Conservation (phyloP, 2,113 vertebrate genomes). For the Neolamprologus fasciatus region DNA sequence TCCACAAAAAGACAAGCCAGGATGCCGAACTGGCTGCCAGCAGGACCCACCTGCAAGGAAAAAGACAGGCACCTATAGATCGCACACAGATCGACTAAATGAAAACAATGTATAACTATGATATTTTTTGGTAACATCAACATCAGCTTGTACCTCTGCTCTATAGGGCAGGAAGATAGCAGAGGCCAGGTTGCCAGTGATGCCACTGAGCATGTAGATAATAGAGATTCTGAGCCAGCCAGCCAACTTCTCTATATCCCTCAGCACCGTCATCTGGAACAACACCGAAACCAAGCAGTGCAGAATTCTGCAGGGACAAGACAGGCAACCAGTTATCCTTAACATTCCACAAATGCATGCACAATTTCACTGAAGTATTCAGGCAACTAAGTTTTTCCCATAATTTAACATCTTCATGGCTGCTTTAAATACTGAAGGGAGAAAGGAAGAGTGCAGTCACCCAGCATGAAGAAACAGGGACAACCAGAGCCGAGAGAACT, state of each 20-base stretch:
- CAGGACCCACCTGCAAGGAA: slow-evolving; percentile 87
- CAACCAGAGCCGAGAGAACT: slow-evolving; percentile 97
- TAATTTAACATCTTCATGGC: background rate
- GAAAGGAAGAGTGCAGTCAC: slow-evolving; percentile 52
- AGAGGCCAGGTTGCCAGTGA: slow-evolving; percentile 94
- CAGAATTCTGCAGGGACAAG: slow-evolving; percentile 78
- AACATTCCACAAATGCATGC: background rate
- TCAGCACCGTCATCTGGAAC: slow-evolving; percentile 96
- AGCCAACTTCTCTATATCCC: slow-evolving; percentile 94
- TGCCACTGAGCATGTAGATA: slow-evolving; percentile 92
- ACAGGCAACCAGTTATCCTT: background rate
- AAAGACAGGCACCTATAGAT: background rate
- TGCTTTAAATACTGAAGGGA: background rate
- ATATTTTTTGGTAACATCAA: background rate
- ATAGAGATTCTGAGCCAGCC: slow-evolving; percentile 98
- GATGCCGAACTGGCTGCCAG: slow-evolving; percentile 96
- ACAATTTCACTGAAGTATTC: background rate
- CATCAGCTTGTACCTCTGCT: slow-evolving; percentile 79
- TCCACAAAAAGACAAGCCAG: slow-evolving; percentile 98
- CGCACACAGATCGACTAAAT: background rate
- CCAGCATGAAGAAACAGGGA: slow-evolving; percentile 96
- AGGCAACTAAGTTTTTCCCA: background rate
- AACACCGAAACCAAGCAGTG: slow-evolving; percentile 94
- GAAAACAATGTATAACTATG: background rate
- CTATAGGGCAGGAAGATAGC: slow-evolving; percentile 96